Evolutionary conservation across 2,113 vertebrate species (phyloP).

Genomic region (Neolamprologus sp.): DNA sequence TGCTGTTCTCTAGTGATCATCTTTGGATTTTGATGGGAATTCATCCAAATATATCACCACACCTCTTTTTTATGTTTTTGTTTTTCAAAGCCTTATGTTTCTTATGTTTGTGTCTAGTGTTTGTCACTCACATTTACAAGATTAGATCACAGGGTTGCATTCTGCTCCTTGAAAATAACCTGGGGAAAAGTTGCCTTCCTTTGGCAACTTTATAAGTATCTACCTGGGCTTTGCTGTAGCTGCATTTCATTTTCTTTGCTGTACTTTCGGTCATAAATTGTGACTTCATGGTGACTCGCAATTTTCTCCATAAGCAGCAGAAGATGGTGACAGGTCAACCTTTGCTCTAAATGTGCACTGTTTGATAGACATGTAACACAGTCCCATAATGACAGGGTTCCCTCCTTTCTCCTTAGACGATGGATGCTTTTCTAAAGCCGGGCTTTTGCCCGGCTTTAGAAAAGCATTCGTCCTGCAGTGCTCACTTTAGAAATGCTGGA

Average conservation of each 20-base stretch:
- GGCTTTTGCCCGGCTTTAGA: not conserved
- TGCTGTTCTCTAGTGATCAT: not conserved
- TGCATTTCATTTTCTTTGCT: not conserved
- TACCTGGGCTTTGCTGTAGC: not conserved
- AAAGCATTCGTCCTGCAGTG: not conserved
- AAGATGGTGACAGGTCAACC: not conserved
- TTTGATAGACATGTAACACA: not conserved
- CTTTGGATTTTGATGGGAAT: not conserved
- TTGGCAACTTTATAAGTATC: not conserved
- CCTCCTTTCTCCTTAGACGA: not conserved
- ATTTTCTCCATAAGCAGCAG: not conserved
- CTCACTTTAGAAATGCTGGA: not conserved
- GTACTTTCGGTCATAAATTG: not conserved
- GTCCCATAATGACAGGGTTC: not conserved
- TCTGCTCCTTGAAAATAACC: not conserved
- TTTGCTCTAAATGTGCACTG: not conserved
- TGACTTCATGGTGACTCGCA: not conserved
- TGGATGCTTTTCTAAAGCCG: too few relatives aligned
- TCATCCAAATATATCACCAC: not conserved
- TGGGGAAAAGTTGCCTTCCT: not conserved
- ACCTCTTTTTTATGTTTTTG: not conserved
- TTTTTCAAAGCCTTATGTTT: not conserved
- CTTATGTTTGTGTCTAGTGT: not conserved
- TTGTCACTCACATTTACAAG: not conserved
- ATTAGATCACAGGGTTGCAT: not conserved